Evolutionary conservation across 2,888 invertebrate genomes (phyloP).

Genomic region (Hyppa rectilinea): DNA sequence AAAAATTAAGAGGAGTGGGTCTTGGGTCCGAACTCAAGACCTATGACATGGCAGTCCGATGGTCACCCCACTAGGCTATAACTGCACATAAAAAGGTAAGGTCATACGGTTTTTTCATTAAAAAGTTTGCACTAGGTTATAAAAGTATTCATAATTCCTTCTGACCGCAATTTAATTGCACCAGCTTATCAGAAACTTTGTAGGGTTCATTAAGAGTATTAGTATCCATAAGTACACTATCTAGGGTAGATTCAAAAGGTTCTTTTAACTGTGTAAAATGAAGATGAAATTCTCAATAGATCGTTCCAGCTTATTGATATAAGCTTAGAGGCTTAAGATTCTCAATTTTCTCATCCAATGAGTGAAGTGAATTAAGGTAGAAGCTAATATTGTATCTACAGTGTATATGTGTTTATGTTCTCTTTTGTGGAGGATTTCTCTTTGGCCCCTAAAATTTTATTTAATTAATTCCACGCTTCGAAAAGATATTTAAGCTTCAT

Average conservation of each 20-base stretch:
- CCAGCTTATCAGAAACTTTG: neutral
- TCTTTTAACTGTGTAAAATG: no score
- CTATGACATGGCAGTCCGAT: no score
- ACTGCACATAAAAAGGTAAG: no score
- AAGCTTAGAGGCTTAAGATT: slow-evolving; percentile 28
- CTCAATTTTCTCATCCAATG: slow-evolving; percentile 40
- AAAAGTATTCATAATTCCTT: neutral
- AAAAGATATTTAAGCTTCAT: neutral
- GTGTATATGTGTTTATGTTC: slow-evolving; percentile 25
- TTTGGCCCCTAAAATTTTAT: slow-evolving; percentile 15
- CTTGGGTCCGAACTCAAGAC: no score
- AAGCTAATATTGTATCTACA: slow-evolving; percentile 10
- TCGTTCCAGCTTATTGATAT: slow-evolving; percentile 4
- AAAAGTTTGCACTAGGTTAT: neutral
- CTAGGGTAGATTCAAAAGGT: neutral
- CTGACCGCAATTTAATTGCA: neutral
- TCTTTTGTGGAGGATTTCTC: slow-evolving; percentile 12
- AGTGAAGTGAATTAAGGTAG: slow-evolving; percentile 33
- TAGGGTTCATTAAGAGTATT: neutral
- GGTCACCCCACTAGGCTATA: no score
- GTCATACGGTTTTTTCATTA: neutral
- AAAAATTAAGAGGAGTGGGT: no score
- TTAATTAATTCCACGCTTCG: slow-evolving; percentile 1
- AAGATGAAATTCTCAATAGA: slow-evolving; percentile 29
- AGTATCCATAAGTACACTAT: neutral